phyloP scores from a whole-genome alignment of 2,888 invertebrate genomes.

The Blastobasis adustella region DNA sequence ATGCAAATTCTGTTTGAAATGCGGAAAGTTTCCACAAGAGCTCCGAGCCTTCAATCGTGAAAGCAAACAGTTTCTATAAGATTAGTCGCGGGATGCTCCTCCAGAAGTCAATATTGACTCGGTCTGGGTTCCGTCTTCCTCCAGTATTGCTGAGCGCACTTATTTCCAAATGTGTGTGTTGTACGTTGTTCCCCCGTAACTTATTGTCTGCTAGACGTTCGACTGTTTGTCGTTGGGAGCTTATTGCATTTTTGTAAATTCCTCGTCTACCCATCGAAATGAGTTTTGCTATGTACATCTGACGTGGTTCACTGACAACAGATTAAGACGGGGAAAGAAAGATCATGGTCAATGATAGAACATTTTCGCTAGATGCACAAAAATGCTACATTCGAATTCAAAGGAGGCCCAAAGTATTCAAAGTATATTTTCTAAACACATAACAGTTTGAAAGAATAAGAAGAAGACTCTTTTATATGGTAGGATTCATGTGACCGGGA shows the following conservation, averaged over 20 bases:
- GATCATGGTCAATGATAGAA: too few relatives aligned
- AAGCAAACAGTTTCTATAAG: conserved; percentile 69
- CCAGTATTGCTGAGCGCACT: conserved; percentile 7
- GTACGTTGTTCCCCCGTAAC: conserved; percentile 16
- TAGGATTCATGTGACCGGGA: too few relatives aligned
- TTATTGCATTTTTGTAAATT: conserved; percentile 36
- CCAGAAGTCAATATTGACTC: conserved; percentile 59
- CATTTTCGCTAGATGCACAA: too few relatives aligned
- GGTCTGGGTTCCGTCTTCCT: conserved; percentile 22
- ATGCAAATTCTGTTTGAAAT: conserved; percentile 67
- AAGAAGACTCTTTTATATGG: too few relatives aligned
- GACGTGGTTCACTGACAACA: too few relatives aligned
- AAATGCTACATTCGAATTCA: too few relatives aligned
- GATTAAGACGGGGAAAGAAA: too few relatives aligned
- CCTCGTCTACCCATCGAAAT: not conserved
- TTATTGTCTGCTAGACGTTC: conserved; percentile 39
- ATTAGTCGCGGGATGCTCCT: conserved; percentile 62
- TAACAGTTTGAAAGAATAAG: too few relatives aligned
- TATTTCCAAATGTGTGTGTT: conserved; percentile 21
- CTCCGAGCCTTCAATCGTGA: conserved; percentile 58
- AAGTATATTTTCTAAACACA: too few relatives aligned
- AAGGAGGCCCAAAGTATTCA: too few relatives aligned
- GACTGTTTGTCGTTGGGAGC: conserved; percentile 31
- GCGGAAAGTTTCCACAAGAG: conserved; percentile 58
- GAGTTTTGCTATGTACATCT: not conserved